phyloP scores from a whole-genome alignment of 2,113 vertebrate genomes.

The Gulo gulo region DNA sequence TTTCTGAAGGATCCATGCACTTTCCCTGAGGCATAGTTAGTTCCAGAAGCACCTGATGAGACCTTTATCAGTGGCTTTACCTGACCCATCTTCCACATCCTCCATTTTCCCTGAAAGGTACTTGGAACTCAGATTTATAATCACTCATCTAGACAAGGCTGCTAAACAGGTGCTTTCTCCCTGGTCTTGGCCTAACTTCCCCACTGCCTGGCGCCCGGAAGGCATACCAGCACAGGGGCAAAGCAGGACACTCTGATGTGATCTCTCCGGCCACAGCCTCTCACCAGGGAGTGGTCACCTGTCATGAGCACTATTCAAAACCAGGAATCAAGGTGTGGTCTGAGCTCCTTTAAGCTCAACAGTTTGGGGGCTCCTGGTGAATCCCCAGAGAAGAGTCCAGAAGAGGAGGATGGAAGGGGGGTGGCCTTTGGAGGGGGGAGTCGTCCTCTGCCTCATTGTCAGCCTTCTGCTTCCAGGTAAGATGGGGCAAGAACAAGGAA shows the following conservation, averaged over 20 bases:
- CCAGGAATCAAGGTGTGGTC: constrained; percentile 18
- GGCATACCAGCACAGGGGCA: neutral
- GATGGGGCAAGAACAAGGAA: neutral
- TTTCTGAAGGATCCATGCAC: neutral
- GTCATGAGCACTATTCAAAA: constrained; percentile 39
- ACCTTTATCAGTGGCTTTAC: neutral
- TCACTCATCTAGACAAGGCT: neutral
- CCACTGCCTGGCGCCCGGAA: neutral
- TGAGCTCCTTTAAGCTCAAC: constrained; percentile 1
- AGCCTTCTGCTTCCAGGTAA: constrained; percentile 54
- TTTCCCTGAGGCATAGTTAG: neutral
- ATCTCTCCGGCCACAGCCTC: neutral
- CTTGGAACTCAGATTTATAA: neutral
- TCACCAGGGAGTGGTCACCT: neutral
- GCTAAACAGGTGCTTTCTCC: neutral
- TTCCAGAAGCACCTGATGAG: neutral
- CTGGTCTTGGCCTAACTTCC: neutral
- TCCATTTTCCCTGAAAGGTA: neutral
- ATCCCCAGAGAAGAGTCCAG: neutral
- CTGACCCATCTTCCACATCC: neutral
- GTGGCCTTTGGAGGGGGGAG: fast-evolving
- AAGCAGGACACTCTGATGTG: neutral
- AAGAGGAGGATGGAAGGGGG: constrained; percentile 1
- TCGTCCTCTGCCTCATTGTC: neutral
- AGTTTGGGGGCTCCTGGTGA: neutral